Base-by-base conservation (phyloP, 2,888 invertebrate genomes). In the Aphrophora alni region DNA sequence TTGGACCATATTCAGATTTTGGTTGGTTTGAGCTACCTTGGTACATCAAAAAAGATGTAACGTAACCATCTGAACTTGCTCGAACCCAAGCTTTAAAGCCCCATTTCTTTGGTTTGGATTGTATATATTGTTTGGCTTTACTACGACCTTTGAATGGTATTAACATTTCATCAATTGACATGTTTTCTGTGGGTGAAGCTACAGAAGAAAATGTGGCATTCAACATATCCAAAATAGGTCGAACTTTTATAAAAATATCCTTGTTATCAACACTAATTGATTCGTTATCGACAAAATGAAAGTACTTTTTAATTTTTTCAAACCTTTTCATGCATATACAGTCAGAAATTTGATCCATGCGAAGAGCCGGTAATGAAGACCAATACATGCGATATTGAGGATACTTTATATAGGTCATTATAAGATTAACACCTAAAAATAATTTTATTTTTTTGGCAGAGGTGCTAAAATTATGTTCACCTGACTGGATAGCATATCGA, bases 21-120 rank as follows among this genome's bases (percentile, higher is more conserved):
- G 33, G 5, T 10, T 33, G 5, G 10, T 33, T 10, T 33, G 5
- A 7, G 4, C 10, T 33, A 4, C 80, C 80, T 81, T 83, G 82
- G 72, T 83, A 82, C 69, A 83, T 78, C 79, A 83, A 82, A 81
- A 84, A 84, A 38, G 80, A 81, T 72, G 79, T 82, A 81, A 80
- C 81, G 83, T n/a, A n/a, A 28, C 83, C 84, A 81, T 78, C 71
- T 33, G 81, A 72, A 25, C 73, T 74, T 8, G 85, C 82, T 44
- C 74, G 27, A 12, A 82, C 83, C 82, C 82, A 83, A 33, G 78
- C 81, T 80, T 83, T 84, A 68, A 84, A 84, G 3, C 83, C 82
- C 82, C n/a, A n/a, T n/a, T n/a, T n/a, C n/a, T n/a, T n/a, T n/a
- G n/a, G n/a, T n/a, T n/a, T n/a, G n/a, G n/a, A n/a, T n/a, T n/a